Evolutionary conservation across 2,797 vertebrate species (phyloP), one percentile per base, ranked within the genome.

Genomic region (Enteromius unitaeniatus): DNA sequence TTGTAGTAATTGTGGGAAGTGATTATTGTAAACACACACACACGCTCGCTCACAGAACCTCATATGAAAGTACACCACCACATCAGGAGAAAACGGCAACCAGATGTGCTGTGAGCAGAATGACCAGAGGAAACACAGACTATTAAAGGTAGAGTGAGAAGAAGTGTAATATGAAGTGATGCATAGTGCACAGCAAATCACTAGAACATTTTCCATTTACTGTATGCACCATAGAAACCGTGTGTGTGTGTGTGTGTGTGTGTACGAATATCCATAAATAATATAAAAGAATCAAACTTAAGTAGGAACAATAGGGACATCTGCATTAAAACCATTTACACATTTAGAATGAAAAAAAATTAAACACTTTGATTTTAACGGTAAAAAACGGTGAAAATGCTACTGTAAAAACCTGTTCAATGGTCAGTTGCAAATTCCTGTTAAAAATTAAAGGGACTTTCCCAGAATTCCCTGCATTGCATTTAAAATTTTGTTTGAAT

Each of bases 1-100:
- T 86, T 86, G 82, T 87, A 84, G 82, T 84, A 87, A 88, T 86
- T 86, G 79, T 87, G 84, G 84, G 86, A 88, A 83, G 88, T 88
- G 82, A 88, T 88, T 88, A 88, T 87, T 88, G 86, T 86, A 87
- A 85, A 82, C 85, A 88, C 86, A 86, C 78, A 40, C 37, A 47
- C 28, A 76, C 21, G 21, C 65, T 77, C 47, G 67, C 47, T 40
- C 42, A 40, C 72, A 31, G 45, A 76, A 69, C 60, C 70, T 60
- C 62, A 78, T 77, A 82, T 78, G 26, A 79, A 79, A 77, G 75
- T 86, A 80, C 85, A 88, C 70, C 81, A 87, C 84, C 84, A 86
- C 86, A 40, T 87, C 86, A 87, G 84, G 82, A 79, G 86, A 86
- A 88, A 88, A 88, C 84, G 60, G 82, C 79, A 86, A 87, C 88